Conservation (phyloP, 64 coral and sea anemone species). For the Montipora capricornis region DNA sequence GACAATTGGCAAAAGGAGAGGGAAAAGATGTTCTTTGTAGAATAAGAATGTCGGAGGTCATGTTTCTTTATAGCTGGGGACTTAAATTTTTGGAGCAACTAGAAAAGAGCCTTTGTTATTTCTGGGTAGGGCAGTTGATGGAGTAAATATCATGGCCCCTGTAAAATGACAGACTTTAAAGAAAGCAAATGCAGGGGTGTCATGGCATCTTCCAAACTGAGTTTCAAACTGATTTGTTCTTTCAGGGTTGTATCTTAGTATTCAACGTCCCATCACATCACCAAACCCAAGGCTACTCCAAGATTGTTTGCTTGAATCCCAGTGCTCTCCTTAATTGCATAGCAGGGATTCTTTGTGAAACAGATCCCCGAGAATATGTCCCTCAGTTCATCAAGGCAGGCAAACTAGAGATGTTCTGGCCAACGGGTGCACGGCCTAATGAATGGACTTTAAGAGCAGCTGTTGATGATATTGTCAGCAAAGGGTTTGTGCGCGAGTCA, state of each 20-base stretch:
- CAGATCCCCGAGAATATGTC: slow-evolving; percentile 88
- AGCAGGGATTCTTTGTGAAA: slow-evolving; percentile 81
- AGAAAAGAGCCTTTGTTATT: too few species aligned
- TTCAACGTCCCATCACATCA: slow-evolving; percentile 57
- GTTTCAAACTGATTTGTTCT: not conserved
- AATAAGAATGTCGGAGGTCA: too few species aligned
- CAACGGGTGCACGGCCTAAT: slow-evolving; percentile 89
- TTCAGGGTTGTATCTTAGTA: slow-evolving; percentile 80
- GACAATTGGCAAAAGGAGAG: not conserved
- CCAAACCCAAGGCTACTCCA: slow-evolving; percentile 49
- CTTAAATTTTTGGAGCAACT: too few species aligned
- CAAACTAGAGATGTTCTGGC: slow-evolving; percentile 87
- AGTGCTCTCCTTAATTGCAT: slow-evolving; percentile 77
- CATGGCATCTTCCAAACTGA: too few species aligned
- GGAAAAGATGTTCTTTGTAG: too few species aligned
- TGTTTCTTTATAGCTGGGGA: too few species aligned
- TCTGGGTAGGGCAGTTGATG: too few species aligned
- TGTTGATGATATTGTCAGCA: slow-evolving; percentile 93
- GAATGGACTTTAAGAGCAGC: slow-evolving; percentile 97
- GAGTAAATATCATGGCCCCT: too few species aligned
- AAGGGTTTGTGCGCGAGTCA: slow-evolving; percentile 93
- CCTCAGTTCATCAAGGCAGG: slow-evolving; percentile 87
- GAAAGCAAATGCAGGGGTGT: too few species aligned
- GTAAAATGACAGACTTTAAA: too few species aligned
- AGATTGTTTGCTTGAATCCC: slow-evolving; percentile 75